Percentiles rank a stretch among this genome's conserved stretches.
These are phyloP conservation scores for Malurus cyaneus DNA, from an alignment of 2,113 vertebrate species.

Conservation along the genomic window DNA sequence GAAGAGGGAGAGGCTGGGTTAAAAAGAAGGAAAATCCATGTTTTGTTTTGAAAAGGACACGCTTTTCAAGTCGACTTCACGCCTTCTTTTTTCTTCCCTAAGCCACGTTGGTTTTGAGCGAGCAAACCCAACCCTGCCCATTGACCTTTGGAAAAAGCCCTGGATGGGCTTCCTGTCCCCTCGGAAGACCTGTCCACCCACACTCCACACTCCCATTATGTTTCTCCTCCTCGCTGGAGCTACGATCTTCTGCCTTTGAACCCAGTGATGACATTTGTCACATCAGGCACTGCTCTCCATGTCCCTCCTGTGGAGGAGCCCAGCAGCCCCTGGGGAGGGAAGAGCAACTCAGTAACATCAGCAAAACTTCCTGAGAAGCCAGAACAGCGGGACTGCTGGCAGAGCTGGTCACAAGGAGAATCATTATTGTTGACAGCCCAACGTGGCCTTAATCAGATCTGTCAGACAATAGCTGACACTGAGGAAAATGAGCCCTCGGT, in stretches of 20 bases:
- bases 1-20: background rate
- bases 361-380: background rate
- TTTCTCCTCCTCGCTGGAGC: background rate
- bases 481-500: background rate
- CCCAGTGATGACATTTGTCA: no score
- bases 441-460: background rate
- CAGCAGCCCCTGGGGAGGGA: background rate
- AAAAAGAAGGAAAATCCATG: background rate
- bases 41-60: background rate
- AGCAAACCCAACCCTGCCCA: background rate
- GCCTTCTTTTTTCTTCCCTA: background rate
- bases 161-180: background rate
- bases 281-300: background rate
- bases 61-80: background rate
- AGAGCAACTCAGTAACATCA: accelerated
- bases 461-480: conserved; percentile 25
- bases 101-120: accelerated
- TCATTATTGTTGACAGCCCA: background rate
- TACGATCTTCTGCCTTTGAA: accelerated
- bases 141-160: background rate
- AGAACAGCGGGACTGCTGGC: accelerated
- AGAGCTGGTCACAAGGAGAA: background rate
- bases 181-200: background rate
- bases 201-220: background rate
- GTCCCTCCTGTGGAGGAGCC: background rate